phyloP scores from a whole-genome alignment of 2,888 invertebrate genomes.

The Acleris sparsana region DNA sequence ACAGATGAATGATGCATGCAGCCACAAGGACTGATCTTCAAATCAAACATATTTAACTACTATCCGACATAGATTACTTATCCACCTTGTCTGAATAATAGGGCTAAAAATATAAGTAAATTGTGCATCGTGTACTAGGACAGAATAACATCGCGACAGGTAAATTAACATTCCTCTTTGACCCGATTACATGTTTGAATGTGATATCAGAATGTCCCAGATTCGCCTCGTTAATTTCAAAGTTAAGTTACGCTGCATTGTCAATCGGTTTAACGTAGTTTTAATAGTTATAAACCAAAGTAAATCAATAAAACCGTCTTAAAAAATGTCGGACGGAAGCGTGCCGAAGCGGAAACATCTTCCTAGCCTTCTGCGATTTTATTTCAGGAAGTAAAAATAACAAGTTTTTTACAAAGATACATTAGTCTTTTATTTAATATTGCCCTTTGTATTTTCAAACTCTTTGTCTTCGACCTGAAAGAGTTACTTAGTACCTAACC shows the following conservation, averaged over 20 bases:
- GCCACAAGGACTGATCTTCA: slow-evolving; percentile 51
- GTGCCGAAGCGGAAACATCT: too few species aligned
- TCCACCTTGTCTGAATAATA: slow-evolving; percentile 50
- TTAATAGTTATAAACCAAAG: too few species aligned
- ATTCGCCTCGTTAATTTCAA: slow-evolving; percentile 39
- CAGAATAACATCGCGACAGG: slow-evolving; percentile 53
- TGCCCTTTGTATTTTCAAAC: too few species aligned
- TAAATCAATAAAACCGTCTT: too few species aligned
- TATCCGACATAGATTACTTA: too few species aligned
- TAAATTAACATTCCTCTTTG: slow-evolving; percentile 57
- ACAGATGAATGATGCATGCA: slow-evolving; percentile 51
- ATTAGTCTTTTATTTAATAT: too few species aligned
- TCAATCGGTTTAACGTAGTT: neutral
- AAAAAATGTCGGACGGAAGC: too few species aligned
- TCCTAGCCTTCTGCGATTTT: neutral
- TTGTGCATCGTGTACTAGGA: slow-evolving; percentile 39
- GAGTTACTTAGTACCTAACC: too few species aligned
- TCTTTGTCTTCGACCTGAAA: too few species aligned
- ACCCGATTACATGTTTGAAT: slow-evolving; percentile 56
- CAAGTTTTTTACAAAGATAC: too few species aligned
- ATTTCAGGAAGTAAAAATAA: neutral
- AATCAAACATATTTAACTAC: slow-evolving; percentile 41
- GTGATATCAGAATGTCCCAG: slow-evolving; percentile 44
- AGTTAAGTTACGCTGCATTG: neutral
- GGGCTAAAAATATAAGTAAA: slow-evolving; percentile 48